Base-by-base conservation (phyloP, 2,888 invertebrate genomes). In the Caenorhabditis sp. region DNA sequence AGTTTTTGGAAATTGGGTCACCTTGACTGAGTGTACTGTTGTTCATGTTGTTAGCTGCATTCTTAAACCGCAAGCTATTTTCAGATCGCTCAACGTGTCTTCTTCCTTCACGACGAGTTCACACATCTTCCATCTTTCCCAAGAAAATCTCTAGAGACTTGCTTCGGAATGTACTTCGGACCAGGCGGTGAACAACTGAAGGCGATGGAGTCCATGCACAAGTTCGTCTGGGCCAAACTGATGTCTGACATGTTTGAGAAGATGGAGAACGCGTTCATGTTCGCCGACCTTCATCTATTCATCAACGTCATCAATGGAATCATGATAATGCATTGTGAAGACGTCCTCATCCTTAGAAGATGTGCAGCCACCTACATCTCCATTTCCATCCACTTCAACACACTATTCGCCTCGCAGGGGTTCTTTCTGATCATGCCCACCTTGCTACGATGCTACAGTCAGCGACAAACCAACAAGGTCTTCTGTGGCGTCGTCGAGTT, bases 41-140 rank as follows among this genome's bases (percentile, higher is more conserved):
- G n/a, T n/a, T n/a, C n/a, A n/a, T n/a, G n/a, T n/a, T n/a, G n/a
- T n/a, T n/a, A n/a, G n/a, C n/a, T n/a, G n/a, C n/a, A n/a, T n/a
- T n/a, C n/a, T n/a, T n/a, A n/a, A n/a, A n/a, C n/a, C n/a, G n/a
- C n/a, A n/a, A 31, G 31, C 31, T 31, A 31, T 7, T 31, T 31
- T 7, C 92, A 96, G 95, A 95, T 98, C 12, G 97, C 98, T 8
- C 98, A 98, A 93, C 94, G 98, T 86, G 98, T 99, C 4, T 97
- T 98, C 2, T 99, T 99, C 92, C 94, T 99, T 7, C 98, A 99
- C 93, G 99, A 99, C 92, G 99, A 99, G 93, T 94, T 99, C 10
- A 97, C 98, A 95, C 99, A 99, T 92, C 94, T 99, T 10, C 98
- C 98, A 0, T 96, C 98, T 0, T 99, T 99, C 93, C 99, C 99